phyloP scores from a whole-genome alignment of 2,888 invertebrate species.

The Meghimatium bilineatum region DNA sequence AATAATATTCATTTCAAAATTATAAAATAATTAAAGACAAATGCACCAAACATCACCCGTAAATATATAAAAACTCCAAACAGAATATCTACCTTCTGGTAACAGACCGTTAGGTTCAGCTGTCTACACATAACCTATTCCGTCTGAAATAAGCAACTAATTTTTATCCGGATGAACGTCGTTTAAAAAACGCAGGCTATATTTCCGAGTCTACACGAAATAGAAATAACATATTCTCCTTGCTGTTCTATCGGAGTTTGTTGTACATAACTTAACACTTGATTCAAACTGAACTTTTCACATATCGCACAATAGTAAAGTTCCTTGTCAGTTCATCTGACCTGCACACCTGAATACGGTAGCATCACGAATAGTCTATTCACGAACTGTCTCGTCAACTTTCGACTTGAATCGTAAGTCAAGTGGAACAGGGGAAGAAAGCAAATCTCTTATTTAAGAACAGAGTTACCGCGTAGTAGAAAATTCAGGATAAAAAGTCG shows the following conservation, averaged over 20 bases:
- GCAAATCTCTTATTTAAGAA: not conserved
- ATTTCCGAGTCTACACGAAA: not conserved
- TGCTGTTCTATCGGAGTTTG: not conserved
- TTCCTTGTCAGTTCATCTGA: not conserved
- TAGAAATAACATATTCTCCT: not conserved
- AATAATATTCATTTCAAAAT: too few relatives aligned
- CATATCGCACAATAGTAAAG: slow-evolving; percentile 16
- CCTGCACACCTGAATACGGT: not conserved
- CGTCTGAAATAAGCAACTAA: not conserved
- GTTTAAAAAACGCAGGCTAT: not conserved
- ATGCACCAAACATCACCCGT: not conserved
- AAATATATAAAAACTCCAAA: not conserved
- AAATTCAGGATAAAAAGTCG: too few relatives aligned
- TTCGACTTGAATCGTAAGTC: not conserved
- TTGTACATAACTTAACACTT: not conserved
- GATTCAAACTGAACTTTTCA: not conserved
- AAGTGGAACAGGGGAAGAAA: not conserved
- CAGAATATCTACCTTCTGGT: not conserved
- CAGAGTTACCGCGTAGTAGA: slow-evolving; percentile 6
- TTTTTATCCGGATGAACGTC: not conserved
- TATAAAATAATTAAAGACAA: too few relatives aligned
- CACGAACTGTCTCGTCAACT: slow-evolving; percentile 8
- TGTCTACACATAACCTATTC: slow-evolving; percentile 4
- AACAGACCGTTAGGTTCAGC: slow-evolving; percentile 2
- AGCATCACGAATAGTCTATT: slow-evolving; percentile 11